Evolutionary conservation across 2,113 vertebrate species (phyloP), one percentile per base, ranked within the genome.

Genomic region (Hippocampus guttulatus): DNA sequence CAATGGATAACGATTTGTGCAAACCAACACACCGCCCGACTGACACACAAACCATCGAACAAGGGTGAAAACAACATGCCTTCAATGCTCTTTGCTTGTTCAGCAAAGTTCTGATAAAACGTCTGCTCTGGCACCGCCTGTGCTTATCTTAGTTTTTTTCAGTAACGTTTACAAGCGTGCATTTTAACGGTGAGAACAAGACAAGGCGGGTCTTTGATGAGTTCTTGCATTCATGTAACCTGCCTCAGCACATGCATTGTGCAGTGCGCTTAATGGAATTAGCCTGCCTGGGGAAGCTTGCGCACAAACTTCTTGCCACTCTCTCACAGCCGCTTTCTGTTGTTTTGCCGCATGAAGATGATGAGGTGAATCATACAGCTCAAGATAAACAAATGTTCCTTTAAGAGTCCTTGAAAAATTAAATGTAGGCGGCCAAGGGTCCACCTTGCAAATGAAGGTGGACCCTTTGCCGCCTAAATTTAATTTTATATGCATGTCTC

Each of bases 301-400:
- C 15, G 18, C 58, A 8, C 25, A 18, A 30, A 60, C 12, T 12
- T 43, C 62, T 64, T 75, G 51, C 33, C 8, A 55, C 47, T 65
- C 40, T 21, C 20, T 54, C 51, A 40, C 25, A 71, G 5, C 12
- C 2, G 41, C 51, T 54, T n/a, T 9, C 20, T 54, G 10, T 70
- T 33, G 33, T 43, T 54, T 45, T 62, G 7, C 33, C 33, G 23
- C 12, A 43, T 62, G 63, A 71, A 30, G 58, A 61, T 76, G 49
- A 64, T 33, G 58, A 68, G 10, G 41, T 49, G 70, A 68, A 18
- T 71, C 63, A 41, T 45, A 23, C 30, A 45, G 21, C 21, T 62
- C 57, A 38, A 14, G 65, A 52, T 52, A 61, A 23, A 54, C 11
- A 66, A 27, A 66, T 30, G 15, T 69, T 45, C 30, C 33, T 38